phyloP scores from a whole-genome alignment of 2,797 vertebrate genomes.

The Cygnus olor region DNA sequence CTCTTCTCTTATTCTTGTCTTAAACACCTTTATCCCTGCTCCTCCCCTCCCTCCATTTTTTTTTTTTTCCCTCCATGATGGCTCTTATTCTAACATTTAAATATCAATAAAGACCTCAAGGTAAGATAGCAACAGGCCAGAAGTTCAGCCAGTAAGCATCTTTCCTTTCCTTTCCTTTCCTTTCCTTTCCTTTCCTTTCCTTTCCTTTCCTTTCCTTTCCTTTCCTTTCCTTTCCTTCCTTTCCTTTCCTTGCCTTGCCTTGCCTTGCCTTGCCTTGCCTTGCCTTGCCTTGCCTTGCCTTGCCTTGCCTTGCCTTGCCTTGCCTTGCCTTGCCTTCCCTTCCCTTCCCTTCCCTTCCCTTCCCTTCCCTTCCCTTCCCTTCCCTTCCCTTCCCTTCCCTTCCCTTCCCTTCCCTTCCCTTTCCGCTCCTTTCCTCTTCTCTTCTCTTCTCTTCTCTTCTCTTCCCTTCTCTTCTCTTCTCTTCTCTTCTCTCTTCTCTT shows the following conservation, averaged over 20 bases:
- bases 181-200: too few relatives aligned
- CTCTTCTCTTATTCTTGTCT: slow-evolving; percentile 8
- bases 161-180: background rate
- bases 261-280: too few relatives aligned
- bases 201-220: background rate
- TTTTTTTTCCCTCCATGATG: background rate
- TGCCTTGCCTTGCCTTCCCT: too few relatives aligned
- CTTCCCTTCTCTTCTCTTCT: too few relatives aligned
- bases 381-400: too few relatives aligned
- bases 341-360: too few relatives aligned
- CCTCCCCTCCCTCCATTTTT: background rate
- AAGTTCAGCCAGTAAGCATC: slow-evolving; percentile 16
- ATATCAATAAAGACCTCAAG: background rate
- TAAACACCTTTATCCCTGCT: background rate
- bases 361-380: too few relatives aligned
- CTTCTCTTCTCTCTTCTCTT: too few relatives aligned
- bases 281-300: background rate
- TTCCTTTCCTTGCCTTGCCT: background rate
- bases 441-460: too few relatives aligned
- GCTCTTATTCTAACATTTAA: slow-evolving; percentile 32
- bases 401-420: too few relatives aligned
- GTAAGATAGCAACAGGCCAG: slow-evolving; percentile 9
- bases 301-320: background rate
- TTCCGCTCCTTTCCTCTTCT: too few relatives aligned
- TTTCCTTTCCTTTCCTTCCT: background rate